Percentiles rank a stretch among this genome's conserved stretches.
Conservation (phyloP, 1,140 invertebrate genomes). For the Antheraea pernyi region DNA sequence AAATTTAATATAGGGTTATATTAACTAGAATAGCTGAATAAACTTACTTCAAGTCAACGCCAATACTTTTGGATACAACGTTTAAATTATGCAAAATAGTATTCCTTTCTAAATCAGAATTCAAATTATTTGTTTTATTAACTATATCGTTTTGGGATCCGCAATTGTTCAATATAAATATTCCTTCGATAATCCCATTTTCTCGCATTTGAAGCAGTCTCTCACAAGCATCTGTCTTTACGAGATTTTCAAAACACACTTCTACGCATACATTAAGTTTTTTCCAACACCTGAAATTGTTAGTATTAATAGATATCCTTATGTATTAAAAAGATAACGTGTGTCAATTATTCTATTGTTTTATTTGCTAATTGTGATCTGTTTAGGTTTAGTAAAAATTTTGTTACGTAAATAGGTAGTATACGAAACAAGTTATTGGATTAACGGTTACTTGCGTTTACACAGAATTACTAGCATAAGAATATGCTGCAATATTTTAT, state of each 20-base stretch:
- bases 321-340: too few species aligned
- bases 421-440: too few species aligned
- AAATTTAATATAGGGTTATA: too few species aligned
- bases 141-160: neutral
- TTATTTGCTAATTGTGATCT: too few species aligned
- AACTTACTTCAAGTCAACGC: conserved; percentile 8
- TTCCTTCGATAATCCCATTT: conserved; percentile 9
- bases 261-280: neutral
- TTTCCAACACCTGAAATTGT: conserved; percentile 13
- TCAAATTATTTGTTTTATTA: neutral
- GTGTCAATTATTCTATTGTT: too few species aligned
- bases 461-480: too few species aligned
- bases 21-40: too few species aligned
- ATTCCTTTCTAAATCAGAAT: neutral
- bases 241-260: conserved; percentile 5
- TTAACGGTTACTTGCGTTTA: too few species aligned
- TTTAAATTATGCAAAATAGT: conserved; percentile 7
- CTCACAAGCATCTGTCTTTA: conserved; percentile 13
- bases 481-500: too few species aligned
- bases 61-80: conserved; percentile 9
- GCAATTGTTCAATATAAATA: conserved; percentile 13
- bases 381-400: too few species aligned
- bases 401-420: too few species aligned
- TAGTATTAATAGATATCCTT: too few species aligned
- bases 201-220: conserved; percentile 10